These are phyloP conservation scores for Hydrozoanthus tunicans DNA, from an alignment of 64 coral and sea anemone species.

Conservation along the genomic window DNA sequence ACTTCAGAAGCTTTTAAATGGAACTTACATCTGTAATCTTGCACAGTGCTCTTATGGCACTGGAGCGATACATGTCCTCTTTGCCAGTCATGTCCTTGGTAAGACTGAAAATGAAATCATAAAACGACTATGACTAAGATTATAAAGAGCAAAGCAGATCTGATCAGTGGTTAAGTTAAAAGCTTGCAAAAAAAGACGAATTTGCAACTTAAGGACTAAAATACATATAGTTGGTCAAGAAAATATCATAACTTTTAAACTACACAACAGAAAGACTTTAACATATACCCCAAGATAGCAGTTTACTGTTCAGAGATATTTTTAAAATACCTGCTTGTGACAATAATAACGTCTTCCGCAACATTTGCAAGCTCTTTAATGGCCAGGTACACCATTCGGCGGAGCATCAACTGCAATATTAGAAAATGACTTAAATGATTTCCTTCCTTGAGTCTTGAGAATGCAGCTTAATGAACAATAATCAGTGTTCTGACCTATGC, in stretches of 20 bases:
- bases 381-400: constrained; percentile 96
- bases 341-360: constrained; percentile 99
- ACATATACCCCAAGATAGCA: neutral
- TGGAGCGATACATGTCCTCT: constrained; percentile 95
- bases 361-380: constrained; percentile 96
- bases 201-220: no score
- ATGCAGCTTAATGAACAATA: no score
- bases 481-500: no score
- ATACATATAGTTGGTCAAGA: no score
- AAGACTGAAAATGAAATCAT: constrained; percentile 53
- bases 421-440: neutral
- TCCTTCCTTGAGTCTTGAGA: no score
- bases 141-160: no score
- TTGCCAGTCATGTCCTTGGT: constrained; percentile 99
- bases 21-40: constrained; percentile 95
- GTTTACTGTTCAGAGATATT: no score
- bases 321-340: constrained; percentile 82
- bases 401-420: constrained; percentile 79
- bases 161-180: no score
- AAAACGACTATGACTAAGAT: no score
- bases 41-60: constrained; percentile 95
- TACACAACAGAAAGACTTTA: no score
- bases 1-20: neutral
- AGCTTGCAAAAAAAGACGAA: no score
- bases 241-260: no score